Evolutionary conservation across 2,888 invertebrate species (phyloP).

Genomic region (Miltochrista miniata): DNA sequence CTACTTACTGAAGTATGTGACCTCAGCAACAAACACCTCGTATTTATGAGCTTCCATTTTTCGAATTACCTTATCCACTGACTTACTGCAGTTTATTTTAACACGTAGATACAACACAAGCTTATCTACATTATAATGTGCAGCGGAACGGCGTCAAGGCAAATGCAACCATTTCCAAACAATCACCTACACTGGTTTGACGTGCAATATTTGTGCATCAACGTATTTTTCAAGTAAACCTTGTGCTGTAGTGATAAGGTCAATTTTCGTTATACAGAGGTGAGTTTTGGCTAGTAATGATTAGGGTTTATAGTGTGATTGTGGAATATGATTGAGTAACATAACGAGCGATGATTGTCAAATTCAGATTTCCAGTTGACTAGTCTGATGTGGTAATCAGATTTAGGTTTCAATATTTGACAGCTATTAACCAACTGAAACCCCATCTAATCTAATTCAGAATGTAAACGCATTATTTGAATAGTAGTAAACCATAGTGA

Average conservation of each 20-base stretch:
- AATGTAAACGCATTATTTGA: no score
- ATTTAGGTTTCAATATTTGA: not conserved
- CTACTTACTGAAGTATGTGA: no score
- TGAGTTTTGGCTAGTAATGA: conserved; percentile 25
- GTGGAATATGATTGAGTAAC: conserved; percentile 36
- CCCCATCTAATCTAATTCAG: no score
- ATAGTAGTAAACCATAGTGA: no score
- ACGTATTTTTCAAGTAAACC: conserved; percentile 18
- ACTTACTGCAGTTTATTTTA: conserved; percentile 20
- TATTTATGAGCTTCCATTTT: conserved; percentile 5
- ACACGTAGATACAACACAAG: conserved; percentile 25
- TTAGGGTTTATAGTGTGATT: conserved; percentile 20
- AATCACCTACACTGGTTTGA: conserved; percentile 61
- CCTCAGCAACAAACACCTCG: no score
- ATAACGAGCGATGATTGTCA: conserved; percentile 28
- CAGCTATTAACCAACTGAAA: not conserved
- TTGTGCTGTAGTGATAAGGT: conserved; percentile 22
- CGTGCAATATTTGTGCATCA: conserved; percentile 51
- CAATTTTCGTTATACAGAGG: conserved; percentile 15
- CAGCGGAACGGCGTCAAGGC: conserved; percentile 39
- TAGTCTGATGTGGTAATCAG: conserved; percentile 4
- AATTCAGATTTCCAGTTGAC: conserved; percentile 14
- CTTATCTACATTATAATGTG: conserved; percentile 39
- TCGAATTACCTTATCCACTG: conserved; percentile 36
- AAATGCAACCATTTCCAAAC: conserved; percentile 65